phyloP scores from a whole-genome alignment of 2,888 invertebrate genomes.

The Cheilosia soror region DNA sequence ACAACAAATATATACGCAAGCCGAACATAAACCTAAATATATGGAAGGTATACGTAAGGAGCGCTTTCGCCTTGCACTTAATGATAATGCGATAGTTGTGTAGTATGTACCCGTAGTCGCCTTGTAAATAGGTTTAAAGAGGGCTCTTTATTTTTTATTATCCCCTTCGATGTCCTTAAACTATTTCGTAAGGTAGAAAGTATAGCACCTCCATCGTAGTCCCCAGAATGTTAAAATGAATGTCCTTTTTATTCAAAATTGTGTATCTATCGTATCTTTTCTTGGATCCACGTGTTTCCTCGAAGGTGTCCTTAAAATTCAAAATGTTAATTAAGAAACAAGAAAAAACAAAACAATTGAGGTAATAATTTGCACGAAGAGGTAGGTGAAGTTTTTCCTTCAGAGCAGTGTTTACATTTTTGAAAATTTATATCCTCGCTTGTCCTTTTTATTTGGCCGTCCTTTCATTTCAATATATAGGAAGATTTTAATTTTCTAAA shows the following conservation, averaged over 20 bases:
- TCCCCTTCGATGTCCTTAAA: constrained; percentile 32
- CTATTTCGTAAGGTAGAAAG: constrained; percentile 24
- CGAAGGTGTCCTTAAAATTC: constrained; percentile 45
- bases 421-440: constrained; percentile 57
- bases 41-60: constrained; percentile 3
- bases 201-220: constrained; percentile 7
- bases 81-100: constrained; percentile 51
- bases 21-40: not conserved
- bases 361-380: constrained; percentile 52
- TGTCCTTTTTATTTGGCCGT: constrained; percentile 7
- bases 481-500: constrained; percentile 27
- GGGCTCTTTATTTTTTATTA: constrained; percentile 19
- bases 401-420: constrained; percentile 33
- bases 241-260: constrained; percentile 50
- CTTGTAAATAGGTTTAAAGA: constrained; percentile 57
- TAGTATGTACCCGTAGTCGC: constrained; percentile 25
- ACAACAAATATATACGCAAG: constrained; percentile 25
- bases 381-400: constrained; percentile 12
- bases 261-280: constrained; percentile 12
- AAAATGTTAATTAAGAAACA: constrained; percentile 62
- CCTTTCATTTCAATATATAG: not conserved
- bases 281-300: constrained; percentile 36
- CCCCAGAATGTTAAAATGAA: constrained; percentile 44
- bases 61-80: constrained; percentile 14
- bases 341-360: constrained; percentile 22